Percentiles rank a stretch among this genome's conserved stretches.
Evolutionary conservation across 2,888 invertebrate genomes (phyloP).

Genomic region (Philonicus albiceps): DNA sequence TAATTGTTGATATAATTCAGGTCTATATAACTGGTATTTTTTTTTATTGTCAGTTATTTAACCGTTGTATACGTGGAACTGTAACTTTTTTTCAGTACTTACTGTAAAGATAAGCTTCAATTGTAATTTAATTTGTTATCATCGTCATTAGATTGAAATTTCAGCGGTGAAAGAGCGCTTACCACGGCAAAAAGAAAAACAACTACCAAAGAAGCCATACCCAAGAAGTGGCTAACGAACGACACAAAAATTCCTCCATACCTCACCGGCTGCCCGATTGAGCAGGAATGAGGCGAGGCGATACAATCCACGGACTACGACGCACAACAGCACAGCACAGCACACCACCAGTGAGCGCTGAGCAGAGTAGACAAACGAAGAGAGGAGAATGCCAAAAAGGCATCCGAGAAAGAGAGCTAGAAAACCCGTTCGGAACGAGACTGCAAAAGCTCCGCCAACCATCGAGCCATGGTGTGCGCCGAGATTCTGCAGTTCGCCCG

Average conservation of each 20-base stretch:
- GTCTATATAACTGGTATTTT: too few species aligned
- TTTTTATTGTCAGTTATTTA: too few species aligned
- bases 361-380: not conserved
- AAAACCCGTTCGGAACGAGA: not conserved
- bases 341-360: not conserved
- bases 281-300: not conserved
- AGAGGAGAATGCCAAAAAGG: not conserved
- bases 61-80: not conserved
- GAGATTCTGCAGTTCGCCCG: not conserved
- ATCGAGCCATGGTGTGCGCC: not conserved
- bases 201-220: not conserved
- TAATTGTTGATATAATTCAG: too few species aligned
- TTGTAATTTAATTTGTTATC: not conserved
- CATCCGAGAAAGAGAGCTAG: not conserved
- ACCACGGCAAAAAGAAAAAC: too few species aligned
- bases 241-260: not conserved
- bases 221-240: not conserved
- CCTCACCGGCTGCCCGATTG: not conserved
- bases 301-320: not conserved
- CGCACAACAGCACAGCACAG: too few species aligned
- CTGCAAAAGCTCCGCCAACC: not conserved
- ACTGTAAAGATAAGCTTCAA: not conserved
- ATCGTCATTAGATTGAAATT: not conserved
- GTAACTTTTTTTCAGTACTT: not conserved
- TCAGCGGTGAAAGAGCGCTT: not conserved